Evolutionary conservation across 2,888 invertebrate species (phyloP), one percentile per base, ranked within the genome.

Genomic region (Pyralis farinalis): DNA sequence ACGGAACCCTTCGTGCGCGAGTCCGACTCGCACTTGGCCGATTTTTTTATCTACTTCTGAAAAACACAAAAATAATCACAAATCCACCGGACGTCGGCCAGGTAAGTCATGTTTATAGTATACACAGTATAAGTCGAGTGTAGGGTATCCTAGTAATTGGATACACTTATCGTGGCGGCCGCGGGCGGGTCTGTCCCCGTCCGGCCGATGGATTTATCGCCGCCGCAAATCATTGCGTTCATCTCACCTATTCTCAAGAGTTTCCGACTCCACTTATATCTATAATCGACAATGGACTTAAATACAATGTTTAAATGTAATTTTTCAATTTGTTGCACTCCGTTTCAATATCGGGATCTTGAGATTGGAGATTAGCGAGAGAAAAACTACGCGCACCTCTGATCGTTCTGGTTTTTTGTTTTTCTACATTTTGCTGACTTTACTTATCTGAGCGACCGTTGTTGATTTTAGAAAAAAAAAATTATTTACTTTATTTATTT

Each of bases 151-250:
- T 70, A 60, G 71, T 85, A 84, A 85, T 84, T 83, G 83, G 83
- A 82, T 82, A 81, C 79, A 80, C 78, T 81, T 82, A 79, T 72
- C 73, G 72, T 65, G 71, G 67, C 63, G 58, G 81, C 84, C 80
- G 67, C 72, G 65, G 81, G 80, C 81, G 65, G 64, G 68, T 68
- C 71, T 68, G 77, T 72, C 71, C 70, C 73, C 71, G 72, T 74
- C 75, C 59, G 55, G 58, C 58, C 54, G 57, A 47, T 59, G 66
- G 67, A 81, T 82, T 84, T 83, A 83, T 82, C 65, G 74, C 67
- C 53, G 60, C 65, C 53, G 77, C 81, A 80, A 82, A 83, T 81
- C 80, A 83, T 77, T 77, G 70, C 70, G 66, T 69, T 73, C 77
- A 69, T 73, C 72, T 72, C 62, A 62, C 57, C 61, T 44, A 51